phyloP scores from a whole-genome alignment of 2,888 invertebrate genomes.

The Thecophora atra region DNA sequence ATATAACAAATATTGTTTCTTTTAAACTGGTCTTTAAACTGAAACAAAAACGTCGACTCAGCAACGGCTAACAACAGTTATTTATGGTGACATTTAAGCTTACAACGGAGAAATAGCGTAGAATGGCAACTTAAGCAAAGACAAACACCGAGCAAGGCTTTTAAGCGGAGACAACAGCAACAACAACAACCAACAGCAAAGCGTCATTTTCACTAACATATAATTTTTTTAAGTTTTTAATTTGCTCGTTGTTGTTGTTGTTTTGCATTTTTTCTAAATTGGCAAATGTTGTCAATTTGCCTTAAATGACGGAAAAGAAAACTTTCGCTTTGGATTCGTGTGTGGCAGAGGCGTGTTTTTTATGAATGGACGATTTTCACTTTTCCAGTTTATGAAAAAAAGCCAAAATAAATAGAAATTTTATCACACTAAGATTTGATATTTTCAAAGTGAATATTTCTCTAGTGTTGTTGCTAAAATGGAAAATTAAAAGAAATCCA shows the following conservation, averaged over 20 bases:
- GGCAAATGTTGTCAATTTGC: constrained; percentile 22
- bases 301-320: constrained; percentile 31
- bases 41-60: not conserved
- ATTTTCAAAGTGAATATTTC: too few species aligned
- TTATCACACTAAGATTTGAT: too few species aligned
- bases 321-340: constrained; percentile 22
- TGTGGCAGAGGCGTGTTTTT: constrained; percentile 5
- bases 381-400: not conserved
- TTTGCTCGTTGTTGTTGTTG: not conserved
- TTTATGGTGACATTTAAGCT: constrained; percentile 3
- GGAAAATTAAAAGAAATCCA: too few species aligned
- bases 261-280: constrained; percentile 19
- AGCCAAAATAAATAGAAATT: too few species aligned
- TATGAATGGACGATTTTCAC: constrained; percentile 22
- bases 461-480: too few species aligned
- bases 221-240: not conserved
- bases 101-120: not conserved
- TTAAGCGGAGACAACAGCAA: constrained; percentile 6
- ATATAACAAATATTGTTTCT: constrained; percentile 10
- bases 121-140: not conserved
- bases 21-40: constrained; percentile 11
- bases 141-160: not conserved
- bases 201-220: not conserved
- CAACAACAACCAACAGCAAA: constrained; percentile 6
- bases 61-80: not conserved